Percentiles rank a stretch among this genome's conserved stretches.
These are phyloP conservation scores for Poeciliopsis infans DNA, from an alignment of 2,797 vertebrate species.

Conservation along the genomic window DNA sequence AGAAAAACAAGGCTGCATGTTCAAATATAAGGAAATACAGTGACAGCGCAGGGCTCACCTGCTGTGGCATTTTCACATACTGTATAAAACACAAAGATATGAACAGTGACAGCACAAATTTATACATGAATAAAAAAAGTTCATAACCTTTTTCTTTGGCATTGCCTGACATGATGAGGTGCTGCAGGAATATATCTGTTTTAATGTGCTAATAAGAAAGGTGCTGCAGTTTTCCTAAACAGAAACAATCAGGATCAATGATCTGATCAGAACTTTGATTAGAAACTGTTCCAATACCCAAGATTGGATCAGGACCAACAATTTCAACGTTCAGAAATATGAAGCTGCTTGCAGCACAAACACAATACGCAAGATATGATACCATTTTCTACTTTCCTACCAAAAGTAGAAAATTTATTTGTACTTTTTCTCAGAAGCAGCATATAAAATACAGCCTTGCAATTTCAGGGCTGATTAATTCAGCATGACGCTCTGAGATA, in stretches of 20 bases:
- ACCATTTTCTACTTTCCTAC: too few species aligned
- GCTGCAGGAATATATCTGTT: background rate
- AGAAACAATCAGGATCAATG: too few species aligned
- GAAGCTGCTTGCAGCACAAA: background rate
- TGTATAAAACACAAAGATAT: background rate
- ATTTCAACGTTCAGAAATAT: background rate
- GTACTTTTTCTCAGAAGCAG: slow-evolving; percentile 43
- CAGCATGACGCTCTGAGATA: slow-evolving; percentile 46
- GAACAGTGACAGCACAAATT: background rate
- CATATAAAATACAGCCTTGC: slow-evolving; percentile 35
- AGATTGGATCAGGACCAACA: background rate
- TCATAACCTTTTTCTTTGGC: background rate
- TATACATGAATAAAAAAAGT: background rate
- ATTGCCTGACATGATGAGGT: background rate
- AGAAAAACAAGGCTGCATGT: background rate
- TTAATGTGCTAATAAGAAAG: background rate
- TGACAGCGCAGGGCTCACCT: background rate
- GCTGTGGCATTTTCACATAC: background rate
- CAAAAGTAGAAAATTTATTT: slow-evolving; percentile 27
- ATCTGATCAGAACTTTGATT: background rate
- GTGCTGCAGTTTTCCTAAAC: background rate
- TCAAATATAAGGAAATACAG: background rate
- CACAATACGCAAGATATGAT: background rate
- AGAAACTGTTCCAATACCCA: background rate
- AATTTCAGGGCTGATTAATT: slow-evolving; percentile 59